Evolutionary conservation across 1,140 invertebrate species (phyloP).

Genomic region (Dendrolimus kikuchii): DNA sequence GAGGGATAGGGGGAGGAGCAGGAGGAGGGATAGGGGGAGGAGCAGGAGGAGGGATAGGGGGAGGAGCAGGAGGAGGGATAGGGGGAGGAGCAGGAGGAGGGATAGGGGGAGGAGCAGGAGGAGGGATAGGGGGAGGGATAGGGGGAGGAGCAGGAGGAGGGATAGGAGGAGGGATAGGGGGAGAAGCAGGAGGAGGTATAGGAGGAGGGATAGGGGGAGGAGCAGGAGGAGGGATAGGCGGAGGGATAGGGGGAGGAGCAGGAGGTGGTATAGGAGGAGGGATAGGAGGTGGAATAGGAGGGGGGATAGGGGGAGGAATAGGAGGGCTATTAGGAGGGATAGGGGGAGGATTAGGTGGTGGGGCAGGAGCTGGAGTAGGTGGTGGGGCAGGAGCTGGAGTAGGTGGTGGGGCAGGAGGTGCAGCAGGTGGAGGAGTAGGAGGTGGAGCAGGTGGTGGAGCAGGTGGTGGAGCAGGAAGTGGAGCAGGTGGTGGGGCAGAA

Average conservation of each 20-base stretch:
- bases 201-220: neutral
- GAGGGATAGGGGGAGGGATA: neutral
- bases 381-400: neutral
- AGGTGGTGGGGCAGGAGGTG: slow-evolving; percentile 11
- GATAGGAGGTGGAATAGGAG: too few species aligned
- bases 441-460: slow-evolving; percentile 1
- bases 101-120: slow-evolving; percentile 1
- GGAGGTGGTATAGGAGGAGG: neutral
- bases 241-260: neutral
- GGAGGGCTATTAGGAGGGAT: neutral
- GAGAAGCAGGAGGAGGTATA: slow-evolving; percentile 6
- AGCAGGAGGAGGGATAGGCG: neutral
- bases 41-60: slow-evolving; percentile 8
- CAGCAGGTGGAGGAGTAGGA: slow-evolving; percentile 1
- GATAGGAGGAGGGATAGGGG: slow-evolving; percentile 6
- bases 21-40: slow-evolving; percentile 6
- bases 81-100: slow-evolving; percentile 5
- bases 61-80: slow-evolving; percentile 10
- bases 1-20: too few species aligned
- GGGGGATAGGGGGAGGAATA: neutral
- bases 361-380: slow-evolving; percentile 1
- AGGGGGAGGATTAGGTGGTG: neutral
- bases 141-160: slow-evolving; percentile 8
- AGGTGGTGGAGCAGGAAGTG: neutral
- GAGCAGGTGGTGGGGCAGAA: neutral